These are phyloP conservation scores for Xylocopa sonorina DNA, from an alignment of 1,140 invertebrate genomes.

Conservation along the genomic window DNA sequence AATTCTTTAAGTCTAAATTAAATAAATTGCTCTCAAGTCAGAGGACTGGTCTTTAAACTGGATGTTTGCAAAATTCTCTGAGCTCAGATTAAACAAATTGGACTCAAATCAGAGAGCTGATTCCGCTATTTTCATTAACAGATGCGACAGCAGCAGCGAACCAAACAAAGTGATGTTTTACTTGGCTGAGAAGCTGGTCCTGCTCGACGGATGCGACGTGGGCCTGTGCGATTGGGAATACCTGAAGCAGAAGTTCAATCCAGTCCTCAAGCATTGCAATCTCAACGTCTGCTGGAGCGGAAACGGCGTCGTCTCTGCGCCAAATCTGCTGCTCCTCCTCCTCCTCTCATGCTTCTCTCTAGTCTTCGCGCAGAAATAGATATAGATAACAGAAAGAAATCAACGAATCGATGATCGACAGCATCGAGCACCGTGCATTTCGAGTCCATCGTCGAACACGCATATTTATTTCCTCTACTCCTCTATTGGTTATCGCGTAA, in stretches of 20 bases:
- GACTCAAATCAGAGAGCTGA: no score
- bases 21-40: no score
- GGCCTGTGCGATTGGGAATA: constrained; percentile 82
- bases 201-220: constrained; percentile 80
- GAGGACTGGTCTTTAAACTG: no score
- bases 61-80: no score
- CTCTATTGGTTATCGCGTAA: no score
- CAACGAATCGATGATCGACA: no score
- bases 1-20: no score
- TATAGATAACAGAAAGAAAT: not conserved
- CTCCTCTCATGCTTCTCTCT: constrained; percentile 41
- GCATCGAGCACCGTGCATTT: no score
- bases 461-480: constrained; percentile 9
- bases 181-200: constrained; percentile 76
- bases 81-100: no score
- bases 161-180: constrained; percentile 82
- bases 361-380: constrained; percentile 37
- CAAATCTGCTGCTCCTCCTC: constrained; percentile 10
- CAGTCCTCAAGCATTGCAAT: constrained; percentile 63
- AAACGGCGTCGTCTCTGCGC: constrained; percentile 15
- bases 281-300: constrained; percentile 67
- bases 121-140: constrained; percentile 64
- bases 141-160: constrained; percentile 72
- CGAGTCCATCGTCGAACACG: not conserved
- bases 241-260: constrained; percentile 75